Evolutionary conservation across 2,888 invertebrate species (phyloP).

Genomic region (Apamea anceps): DNA sequence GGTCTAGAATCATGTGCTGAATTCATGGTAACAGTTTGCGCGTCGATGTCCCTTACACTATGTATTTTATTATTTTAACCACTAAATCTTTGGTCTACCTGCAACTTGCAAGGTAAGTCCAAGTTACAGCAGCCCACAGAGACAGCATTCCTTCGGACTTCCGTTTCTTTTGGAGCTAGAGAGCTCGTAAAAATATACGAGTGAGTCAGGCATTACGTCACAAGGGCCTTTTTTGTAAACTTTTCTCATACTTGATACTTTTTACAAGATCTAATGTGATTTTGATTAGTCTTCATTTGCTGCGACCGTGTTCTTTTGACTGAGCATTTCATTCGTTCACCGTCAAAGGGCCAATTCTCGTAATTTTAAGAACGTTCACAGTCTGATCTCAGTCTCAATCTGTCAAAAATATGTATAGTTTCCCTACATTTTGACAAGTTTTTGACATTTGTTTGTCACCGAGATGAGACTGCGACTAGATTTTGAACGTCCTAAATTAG

Average conservation of each 20-base stretch:
- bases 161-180: conserved; percentile 35
- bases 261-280: conserved; percentile 47
- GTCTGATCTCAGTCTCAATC: not conserved
- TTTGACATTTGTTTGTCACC: no score
- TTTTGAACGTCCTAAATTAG: no score
- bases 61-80: not conserved
- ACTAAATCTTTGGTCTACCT: conserved; percentile 8
- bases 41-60: not conserved
- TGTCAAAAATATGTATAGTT: no score
- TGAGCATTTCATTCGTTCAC: not conserved
- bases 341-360: not conserved
- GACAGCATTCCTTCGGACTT: conserved; percentile 43
- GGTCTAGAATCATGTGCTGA: no score
- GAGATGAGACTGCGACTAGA: no score
- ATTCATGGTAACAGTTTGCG: no score
- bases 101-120: conserved; percentile 7
- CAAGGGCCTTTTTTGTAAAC: conserved; percentile 3
- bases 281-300: conserved; percentile 41
- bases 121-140: conserved; percentile 33
- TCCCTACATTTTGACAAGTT: no score
- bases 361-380: not conserved
- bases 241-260: conserved; percentile 30
- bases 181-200: conserved; percentile 34
- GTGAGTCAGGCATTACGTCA: conserved; percentile 52
- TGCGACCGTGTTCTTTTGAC: conserved; percentile 11